phyloP scores from a whole-genome alignment of 2,797 vertebrate genomes.

The Lepilemur ruficaudatus region DNA sequence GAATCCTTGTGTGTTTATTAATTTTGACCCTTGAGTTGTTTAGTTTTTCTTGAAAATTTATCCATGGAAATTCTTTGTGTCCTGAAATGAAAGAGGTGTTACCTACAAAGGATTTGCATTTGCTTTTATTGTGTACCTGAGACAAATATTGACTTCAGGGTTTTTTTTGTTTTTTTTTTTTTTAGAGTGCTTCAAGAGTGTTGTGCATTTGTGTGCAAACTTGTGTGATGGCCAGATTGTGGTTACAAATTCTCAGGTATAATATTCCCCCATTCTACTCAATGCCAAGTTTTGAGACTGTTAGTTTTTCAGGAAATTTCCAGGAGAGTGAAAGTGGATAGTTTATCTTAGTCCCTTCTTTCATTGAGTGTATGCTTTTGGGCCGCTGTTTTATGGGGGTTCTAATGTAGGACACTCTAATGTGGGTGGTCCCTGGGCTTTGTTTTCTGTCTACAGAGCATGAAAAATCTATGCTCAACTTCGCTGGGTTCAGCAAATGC shows the following conservation, averaged over 20 bases:
- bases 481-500: background rate
- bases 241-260: background rate
- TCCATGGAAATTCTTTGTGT: slow-evolving; percentile 7
- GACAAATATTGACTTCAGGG: background rate
- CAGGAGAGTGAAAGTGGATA: background rate
- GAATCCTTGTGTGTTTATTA: background rate
- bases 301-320: background rate
- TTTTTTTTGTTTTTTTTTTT: background rate
- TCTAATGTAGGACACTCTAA: background rate
- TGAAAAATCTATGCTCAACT: background rate
- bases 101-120: background rate
- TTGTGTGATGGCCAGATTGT: background rate
- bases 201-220: background rate
- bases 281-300: slow-evolving; percentile 35
- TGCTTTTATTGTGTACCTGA: background rate
- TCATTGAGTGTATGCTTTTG: slow-evolving; percentile 9
- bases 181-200: background rate
- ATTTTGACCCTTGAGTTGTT: background rate
- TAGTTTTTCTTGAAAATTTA: background rate
- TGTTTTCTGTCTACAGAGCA: slow-evolving; percentile 13
- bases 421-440: slow-evolving; percentile 45
- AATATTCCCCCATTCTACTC: background rate
- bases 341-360: slow-evolving; percentile 35
- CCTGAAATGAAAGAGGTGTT: background rate
- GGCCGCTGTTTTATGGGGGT: slow-evolving; percentile 31